These are phyloP conservation scores for Agapornis roseicollis DNA, from an alignment of 2,113 vertebrate species.

Conservation along the genomic window DNA sequence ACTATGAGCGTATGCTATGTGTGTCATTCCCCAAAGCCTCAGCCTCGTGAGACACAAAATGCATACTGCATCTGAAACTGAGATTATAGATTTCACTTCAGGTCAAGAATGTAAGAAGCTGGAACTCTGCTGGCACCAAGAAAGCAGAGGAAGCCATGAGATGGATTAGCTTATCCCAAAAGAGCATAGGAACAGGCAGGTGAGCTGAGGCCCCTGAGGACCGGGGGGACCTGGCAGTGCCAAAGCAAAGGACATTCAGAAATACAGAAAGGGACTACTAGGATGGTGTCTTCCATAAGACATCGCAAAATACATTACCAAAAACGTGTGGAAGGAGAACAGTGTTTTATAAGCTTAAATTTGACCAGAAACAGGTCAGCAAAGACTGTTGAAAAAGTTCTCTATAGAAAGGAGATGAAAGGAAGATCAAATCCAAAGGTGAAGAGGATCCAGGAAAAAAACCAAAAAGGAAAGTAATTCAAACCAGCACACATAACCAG, in stretches of 20 bases:
- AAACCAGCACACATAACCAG: rapidly evolving
- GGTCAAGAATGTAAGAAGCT: neutral
- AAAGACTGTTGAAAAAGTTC: neutral
- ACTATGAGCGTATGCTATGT: neutral
- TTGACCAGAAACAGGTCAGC: neutral
- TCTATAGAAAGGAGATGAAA: neutral
- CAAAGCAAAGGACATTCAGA: neutral
- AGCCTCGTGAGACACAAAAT: neutral
- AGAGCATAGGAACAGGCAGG: neutral
- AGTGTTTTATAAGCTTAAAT: neutral
- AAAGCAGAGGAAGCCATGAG: neutral
- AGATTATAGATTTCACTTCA: neutral
- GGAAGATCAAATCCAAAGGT: neutral
- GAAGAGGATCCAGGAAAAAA: neutral
- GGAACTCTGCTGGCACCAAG: neutral
- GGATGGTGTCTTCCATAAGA: neutral
- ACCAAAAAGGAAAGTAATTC: neutral
- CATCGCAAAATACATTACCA: neutral
- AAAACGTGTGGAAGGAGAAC: neutral
- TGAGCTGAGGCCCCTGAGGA: neutral
- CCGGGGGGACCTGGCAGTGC: neutral
- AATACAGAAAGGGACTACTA: neutral
- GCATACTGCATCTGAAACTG: neutral
- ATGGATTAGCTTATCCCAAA: neutral
- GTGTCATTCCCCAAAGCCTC: neutral